Evolutionary conservation across 2,888 invertebrate species (phyloP), one percentile per base, ranked within the genome.

Genomic region (Ormyrus nitidulus): DNA sequence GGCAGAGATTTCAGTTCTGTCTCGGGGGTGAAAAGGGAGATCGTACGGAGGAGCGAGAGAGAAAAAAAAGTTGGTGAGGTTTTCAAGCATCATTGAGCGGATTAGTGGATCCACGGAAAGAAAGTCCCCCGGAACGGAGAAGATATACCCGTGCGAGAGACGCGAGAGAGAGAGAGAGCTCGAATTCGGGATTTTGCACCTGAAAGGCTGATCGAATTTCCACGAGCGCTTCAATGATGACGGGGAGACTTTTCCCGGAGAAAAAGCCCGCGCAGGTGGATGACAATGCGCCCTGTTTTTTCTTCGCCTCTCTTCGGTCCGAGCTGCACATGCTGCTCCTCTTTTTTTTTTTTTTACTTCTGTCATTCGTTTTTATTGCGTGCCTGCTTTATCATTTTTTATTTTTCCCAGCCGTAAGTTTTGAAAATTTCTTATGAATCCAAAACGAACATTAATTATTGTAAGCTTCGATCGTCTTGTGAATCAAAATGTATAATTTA

Each of bases 81-180:
- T 79, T 81, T 81, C 79, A 81, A 79, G 81, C 76, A 76, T 76
- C 79, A 81, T 81, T 79, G 81, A 81, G 81, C 79, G 81, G 81
- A 81, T 81, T 81, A 81, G 78, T 72, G 71, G 53, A 56, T 59
- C 78, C 49, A 49, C 69, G 68, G 34, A 62, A 62, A 56, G 66
- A 73, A 56, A 78, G 73, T 68, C 65, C n/a, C 56, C 8, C 34
- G 51, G 65, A 61, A 34, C 62, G 1, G 77, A 10, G 68, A 56
- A 62, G 54, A 77, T 62, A 65, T 56, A 73, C 13, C 51, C 70
- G 44, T 19, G 13, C 19, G 49, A 58, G 59, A 56, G 56, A 46
- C n/a, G 13, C 19, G 49, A 58, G 59, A 56, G 56, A 54, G 44
- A 53, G 49, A 8, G 54, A 69, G 64, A 54, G 13, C 53, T 81